phyloP scores from a whole-genome alignment of 2,888 invertebrate species.

The Cheilosia vulpina region DNA sequence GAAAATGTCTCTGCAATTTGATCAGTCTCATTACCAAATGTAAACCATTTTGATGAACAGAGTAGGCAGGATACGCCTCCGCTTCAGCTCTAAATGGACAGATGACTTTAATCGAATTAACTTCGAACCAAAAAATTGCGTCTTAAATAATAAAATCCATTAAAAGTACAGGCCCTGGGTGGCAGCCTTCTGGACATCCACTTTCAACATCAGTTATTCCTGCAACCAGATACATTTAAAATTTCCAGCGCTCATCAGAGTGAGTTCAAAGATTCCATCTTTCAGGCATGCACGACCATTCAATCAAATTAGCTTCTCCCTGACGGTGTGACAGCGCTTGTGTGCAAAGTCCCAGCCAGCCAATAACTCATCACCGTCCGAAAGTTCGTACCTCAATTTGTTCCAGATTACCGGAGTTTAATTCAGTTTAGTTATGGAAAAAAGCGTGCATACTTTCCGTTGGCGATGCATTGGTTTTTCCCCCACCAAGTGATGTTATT shows the following conservation, averaged over 20 bases:
- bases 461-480: background rate
- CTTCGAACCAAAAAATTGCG: too few species aligned
- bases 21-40: too few species aligned
- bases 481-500: slow-evolving; percentile 22
- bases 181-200: background rate
- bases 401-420: slow-evolving; percentile 3
- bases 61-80: too few species aligned
- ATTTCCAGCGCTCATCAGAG: background rate
- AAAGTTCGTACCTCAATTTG: slow-evolving; percentile 26
- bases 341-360: background rate
- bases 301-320: slow-evolving; percentile 14
- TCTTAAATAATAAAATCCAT: background rate
- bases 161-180: background rate
- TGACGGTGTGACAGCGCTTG: background rate
- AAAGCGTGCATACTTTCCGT: background rate
- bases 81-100: too few species aligned
- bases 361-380: slow-evolving; percentile 14
- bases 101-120: too few species aligned
- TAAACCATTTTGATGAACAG: too few species aligned
- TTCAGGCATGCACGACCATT: background rate
- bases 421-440: slow-evolving; percentile 26
- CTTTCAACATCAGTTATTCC: background rate
- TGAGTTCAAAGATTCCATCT: slow-evolving; percentile 9
- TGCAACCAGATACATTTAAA: background rate
- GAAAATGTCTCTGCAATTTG: too few species aligned